Percentiles rank a stretch among this genome's conserved stretches.
phyloP scores from a whole-genome alignment of 2,113 vertebrate genomes.

The Prolemur simus region DNA sequence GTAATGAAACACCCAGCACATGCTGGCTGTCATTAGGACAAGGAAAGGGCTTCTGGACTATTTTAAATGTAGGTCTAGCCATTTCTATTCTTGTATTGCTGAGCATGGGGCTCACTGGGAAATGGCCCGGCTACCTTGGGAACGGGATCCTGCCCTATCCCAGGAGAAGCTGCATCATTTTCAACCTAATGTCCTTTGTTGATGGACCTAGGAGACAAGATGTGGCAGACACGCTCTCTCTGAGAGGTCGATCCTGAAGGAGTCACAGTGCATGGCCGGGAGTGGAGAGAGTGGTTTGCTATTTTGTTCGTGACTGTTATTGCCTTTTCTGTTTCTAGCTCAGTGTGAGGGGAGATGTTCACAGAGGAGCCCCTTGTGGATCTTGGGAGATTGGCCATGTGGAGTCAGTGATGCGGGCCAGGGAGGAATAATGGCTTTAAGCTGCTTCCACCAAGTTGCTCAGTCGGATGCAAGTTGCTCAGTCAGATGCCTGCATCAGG shows the following conservation, averaged over 20 bases:
- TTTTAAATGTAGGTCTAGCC: neutral
- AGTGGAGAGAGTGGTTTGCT: neutral
- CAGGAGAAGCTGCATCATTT: neutral
- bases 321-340: neutral
- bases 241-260: neutral
- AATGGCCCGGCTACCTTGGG: accelerated
- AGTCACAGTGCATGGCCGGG: neutral
- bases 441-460: neutral
- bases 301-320: neutral
- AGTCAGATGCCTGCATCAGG: neutral
- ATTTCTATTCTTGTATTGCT: neutral
- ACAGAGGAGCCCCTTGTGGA: neutral
- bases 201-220: neutral
- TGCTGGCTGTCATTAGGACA: neutral
- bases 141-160: neutral
- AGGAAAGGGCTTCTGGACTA: neutral
- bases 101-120: neutral
- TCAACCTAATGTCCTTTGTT: neutral
- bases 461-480: neutral
- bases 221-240: neutral
- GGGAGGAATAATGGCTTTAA: neutral
- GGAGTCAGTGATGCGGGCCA: neutral
- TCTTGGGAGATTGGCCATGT: neutral
- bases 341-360: neutral
- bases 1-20: no score